Conservation (phyloP, 1,140 invertebrate genomes). For the Scaptomyza hsui region DNA sequence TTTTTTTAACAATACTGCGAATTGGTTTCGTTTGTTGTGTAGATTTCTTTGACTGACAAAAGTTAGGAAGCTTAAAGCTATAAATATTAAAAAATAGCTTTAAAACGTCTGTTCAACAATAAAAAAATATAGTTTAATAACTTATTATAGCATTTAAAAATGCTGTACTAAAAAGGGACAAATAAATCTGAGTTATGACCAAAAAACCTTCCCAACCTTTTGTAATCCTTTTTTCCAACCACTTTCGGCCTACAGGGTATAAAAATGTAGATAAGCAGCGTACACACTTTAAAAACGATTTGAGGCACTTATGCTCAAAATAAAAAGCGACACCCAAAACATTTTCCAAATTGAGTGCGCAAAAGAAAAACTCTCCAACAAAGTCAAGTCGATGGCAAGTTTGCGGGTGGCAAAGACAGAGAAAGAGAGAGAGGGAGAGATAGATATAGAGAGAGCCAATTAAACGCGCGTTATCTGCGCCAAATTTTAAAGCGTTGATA, state of each 20-base stretch:
- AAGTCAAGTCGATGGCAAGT: conserved; percentile 53
- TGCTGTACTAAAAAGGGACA: neutral
- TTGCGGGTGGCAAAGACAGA: conserved; percentile 46
- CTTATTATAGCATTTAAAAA: conserved; percentile 23
- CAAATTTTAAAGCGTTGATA: conserved; percentile 84
- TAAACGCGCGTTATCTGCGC: conserved; percentile 83
- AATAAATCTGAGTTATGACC: neutral
- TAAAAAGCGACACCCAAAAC: conserved; percentile 40
- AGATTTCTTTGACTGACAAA: conserved; percentile 41
- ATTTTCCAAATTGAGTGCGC: conserved; percentile 30
- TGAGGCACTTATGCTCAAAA: conserved; percentile 56
- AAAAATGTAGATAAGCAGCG: conserved; percentile 56
- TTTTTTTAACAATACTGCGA: conserved; percentile 47
- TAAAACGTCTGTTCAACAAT: conserved; percentile 27
- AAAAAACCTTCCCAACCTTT: neutral
- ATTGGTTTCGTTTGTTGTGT: conserved; percentile 36
- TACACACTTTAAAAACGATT: conserved; percentile 69
- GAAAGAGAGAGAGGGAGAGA: too few species aligned
- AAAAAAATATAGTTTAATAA: conserved; percentile 48
- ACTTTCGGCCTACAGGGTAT: conserved; percentile 12
- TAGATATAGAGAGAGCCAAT: conserved; percentile 55
- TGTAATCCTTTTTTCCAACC: neutral
- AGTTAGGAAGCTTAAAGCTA: conserved; percentile 32
- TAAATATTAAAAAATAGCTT: conserved; percentile 7
- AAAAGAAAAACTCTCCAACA: conserved; percentile 2